Percentiles rank a stretch among this genome's conserved stretches.
phyloP scores from a whole-genome alignment of 2,797 vertebrate genomes.

The Parauchenoglanis punctatus region DNA sequence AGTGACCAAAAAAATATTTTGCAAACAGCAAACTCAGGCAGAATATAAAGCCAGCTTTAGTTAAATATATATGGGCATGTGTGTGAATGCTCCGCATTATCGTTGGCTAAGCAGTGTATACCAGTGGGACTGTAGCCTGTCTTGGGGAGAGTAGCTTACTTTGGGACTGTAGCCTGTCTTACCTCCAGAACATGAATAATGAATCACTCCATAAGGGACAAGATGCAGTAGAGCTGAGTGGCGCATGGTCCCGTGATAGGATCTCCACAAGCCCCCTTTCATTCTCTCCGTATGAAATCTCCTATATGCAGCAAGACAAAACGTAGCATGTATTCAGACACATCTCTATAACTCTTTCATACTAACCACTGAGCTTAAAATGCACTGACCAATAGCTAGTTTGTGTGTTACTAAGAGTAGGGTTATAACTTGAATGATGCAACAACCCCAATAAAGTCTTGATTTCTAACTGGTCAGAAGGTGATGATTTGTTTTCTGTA shows the following conservation, averaged over 20 bases:
- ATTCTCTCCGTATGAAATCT: background rate
- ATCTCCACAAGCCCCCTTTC: background rate
- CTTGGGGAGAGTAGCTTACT: background rate
- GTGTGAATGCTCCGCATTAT: background rate
- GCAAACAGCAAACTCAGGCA: background rate
- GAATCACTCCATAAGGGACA: background rate
- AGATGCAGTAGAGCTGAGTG: background rate
- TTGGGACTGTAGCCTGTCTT: background rate
- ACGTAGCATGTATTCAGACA: background rate
- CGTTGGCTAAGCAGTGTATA: background rate
- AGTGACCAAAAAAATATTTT: background rate
- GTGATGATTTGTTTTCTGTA: background rate
- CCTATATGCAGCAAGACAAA: background rate
- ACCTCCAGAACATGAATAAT: background rate
- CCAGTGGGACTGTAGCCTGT: background rate
- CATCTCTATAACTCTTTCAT: background rate
- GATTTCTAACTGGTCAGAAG: background rate
- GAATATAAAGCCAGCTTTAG: background rate
- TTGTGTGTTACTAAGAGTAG: background rate
- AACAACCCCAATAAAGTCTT: background rate
- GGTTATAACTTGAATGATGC: background rate
- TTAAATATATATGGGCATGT: background rate
- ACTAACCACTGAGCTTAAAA: background rate
- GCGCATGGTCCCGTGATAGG: background rate
- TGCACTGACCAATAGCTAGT: background rate